Conservation (phyloP, 2,888 invertebrate genomes). For the Electrophaes corylata region DNA sequence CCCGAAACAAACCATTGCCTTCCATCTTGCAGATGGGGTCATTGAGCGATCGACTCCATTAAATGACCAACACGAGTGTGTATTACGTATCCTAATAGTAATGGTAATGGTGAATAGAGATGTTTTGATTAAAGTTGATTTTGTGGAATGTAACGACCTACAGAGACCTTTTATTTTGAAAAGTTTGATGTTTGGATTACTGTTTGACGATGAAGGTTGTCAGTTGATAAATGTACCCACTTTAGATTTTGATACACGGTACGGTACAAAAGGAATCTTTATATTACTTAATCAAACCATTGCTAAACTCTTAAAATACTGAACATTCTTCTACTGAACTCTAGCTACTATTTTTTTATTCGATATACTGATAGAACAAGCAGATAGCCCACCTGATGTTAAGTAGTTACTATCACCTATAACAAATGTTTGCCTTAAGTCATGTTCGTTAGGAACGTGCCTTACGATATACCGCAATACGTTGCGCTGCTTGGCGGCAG, state of each 20-base stretch:
- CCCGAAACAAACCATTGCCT: slow-evolving; percentile 64
- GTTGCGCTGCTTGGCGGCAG: no score
- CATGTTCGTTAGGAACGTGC: no score
- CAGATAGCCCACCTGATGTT: no score
- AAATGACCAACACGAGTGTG: slow-evolving; percentile 59
- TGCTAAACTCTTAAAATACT: no score
- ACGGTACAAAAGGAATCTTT: no score
- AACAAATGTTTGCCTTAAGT: no score
- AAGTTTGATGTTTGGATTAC: neutral
- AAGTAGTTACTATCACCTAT: no score
- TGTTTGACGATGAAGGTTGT: neutral
- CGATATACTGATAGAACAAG: no score
- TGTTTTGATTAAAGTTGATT: slow-evolving; percentile 29
- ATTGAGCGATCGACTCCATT: slow-evolving; percentile 75
- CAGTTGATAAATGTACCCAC: neutral
- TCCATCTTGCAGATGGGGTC: slow-evolving; percentile 66
- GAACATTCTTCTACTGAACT: no score
- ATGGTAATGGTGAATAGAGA: slow-evolving; percentile 55
- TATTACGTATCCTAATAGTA: slow-evolving; percentile 58
- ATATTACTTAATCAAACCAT: no score
- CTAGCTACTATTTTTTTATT: no score
- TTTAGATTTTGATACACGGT: neutral
- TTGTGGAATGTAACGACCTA: slow-evolving; percentile 9
- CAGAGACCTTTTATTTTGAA: neutral
- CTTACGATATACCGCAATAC: no score